phyloP scores from a whole-genome alignment of 2,797 vertebrate genomes.

The Buceros bicornis region DNA sequence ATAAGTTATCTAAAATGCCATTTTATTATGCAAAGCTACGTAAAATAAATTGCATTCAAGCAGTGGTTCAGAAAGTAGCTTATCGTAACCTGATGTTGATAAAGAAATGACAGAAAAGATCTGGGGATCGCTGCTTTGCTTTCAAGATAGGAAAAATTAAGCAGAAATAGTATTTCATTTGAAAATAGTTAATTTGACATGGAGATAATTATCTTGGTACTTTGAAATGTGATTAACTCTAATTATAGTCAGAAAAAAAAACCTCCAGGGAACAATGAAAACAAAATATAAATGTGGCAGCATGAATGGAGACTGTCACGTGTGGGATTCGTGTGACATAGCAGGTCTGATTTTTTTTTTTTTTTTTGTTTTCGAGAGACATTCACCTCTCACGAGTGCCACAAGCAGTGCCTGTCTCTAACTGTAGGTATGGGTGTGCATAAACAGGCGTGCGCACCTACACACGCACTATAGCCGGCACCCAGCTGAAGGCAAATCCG shows the following conservation, averaged over 20 bases:
- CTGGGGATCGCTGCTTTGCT: conserved; percentile 25
- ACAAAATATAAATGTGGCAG: not conserved
- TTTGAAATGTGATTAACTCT: conserved; percentile 61
- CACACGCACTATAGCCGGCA: not conserved
- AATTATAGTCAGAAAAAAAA: conserved; percentile 13
- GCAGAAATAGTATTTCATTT: conserved; percentile 49
- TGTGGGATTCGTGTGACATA: not conserved
- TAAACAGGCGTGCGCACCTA: not conserved
- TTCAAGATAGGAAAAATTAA: conserved; percentile 61
- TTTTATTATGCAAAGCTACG: conserved; percentile 82
- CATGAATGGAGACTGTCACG: not conserved
- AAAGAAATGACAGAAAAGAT: conserved; percentile 67
- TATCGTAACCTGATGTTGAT: conserved; percentile 75
- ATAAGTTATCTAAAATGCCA: conserved; percentile 78
- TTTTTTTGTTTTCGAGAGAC: not conserved
- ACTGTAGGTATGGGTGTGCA: not conserved
- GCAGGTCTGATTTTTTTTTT: not conserved
- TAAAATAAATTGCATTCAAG: conserved; percentile 82
- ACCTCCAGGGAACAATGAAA: conserved; percentile 1
- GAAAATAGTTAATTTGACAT: conserved; percentile 55
- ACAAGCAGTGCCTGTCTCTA: rapidly evolving
- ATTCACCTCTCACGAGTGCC: not conserved
- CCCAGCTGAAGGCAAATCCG: not conserved
- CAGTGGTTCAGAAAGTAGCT: conserved; percentile 77
- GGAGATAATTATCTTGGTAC: conserved; percentile 58